Base-by-base conservation (phyloP, 2,797 vertebrate genomes). In the Galaxias olidus region DNA sequence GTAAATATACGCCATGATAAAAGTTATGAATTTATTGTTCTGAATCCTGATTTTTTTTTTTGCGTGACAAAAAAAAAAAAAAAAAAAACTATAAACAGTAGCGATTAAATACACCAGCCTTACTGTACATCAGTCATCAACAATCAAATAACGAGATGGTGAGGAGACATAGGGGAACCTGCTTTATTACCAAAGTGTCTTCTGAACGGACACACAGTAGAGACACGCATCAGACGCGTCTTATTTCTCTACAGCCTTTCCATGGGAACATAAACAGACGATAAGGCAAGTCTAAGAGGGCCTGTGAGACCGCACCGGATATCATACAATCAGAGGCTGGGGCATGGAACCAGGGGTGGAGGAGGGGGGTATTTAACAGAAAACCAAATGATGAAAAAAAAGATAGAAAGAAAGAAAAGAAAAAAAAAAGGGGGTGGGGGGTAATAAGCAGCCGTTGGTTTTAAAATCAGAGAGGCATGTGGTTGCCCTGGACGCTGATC, bases 401-500 rank as follows among this genome's bases (percentile, higher is more conserved):
- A 68, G 68, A 67, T 18, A 55, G 47, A 44, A 66, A 72, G 82
- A 57, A 19, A 8, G 69, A 68, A 50, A 53, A 61, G 54, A n/a
- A 10, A 49, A 61, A 61, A 71, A 65, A 17, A 20, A 40, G 73
- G 8, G 52, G 20, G 14, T 14, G 6, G 12, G 4, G 6, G 4
- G 44, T 13, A 45, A 47, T 10, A 59, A 74, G 67, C 64, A 0
- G 30, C 30, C 30, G 4, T 20, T 19, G 56, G 79, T 70, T 89
- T 77, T 72, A 76, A 81, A 68, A 93, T 98, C 94, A 99, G 92
- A 99, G 95, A 0, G 97, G 97, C 97, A 99, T 98, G 82, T 93
- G 91, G 90, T 97, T 99, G 10, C 97, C 97, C 74, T 98, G 94
- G 57, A 98, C 96, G 78, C 96, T 98, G 93, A 98, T 98, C 86